Conservation (phyloP, 2,797 vertebrate species). For the Balearica regulorum region DNA sequence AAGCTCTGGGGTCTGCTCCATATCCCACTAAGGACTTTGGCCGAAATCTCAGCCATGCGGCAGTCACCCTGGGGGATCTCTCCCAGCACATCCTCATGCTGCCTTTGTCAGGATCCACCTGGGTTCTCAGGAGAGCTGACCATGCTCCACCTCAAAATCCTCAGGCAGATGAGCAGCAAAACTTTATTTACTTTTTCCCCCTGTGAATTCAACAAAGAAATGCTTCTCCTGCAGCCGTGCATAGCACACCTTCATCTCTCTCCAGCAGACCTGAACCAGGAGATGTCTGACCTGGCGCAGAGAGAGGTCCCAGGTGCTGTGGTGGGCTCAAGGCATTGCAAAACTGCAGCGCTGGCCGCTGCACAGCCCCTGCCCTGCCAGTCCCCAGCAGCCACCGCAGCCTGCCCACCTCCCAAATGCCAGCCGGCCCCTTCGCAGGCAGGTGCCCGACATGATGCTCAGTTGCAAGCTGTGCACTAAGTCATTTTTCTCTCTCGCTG, state of each 20-base stretch:
- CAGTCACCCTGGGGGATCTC: not conserved
- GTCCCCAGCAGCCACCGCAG: not conserved
- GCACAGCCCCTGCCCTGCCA: not conserved
- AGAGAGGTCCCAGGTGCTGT: not conserved
- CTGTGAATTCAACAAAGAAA: not conserved
- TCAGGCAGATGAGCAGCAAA: not conserved
- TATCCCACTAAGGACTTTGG: not conserved
- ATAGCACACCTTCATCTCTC: not conserved
- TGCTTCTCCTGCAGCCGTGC: fast-evolving
- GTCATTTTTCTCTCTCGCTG: not conserved
- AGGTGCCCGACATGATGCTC: fast-evolving
- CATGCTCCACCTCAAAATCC: not conserved
- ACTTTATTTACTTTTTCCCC: not conserved
- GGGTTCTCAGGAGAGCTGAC: not conserved
- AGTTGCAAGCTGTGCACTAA: not conserved
- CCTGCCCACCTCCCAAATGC: not conserved
- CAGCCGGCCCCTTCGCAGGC: not conserved
- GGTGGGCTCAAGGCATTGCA: not conserved
- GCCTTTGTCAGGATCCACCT: not conserved
- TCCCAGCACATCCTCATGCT: not conserved
- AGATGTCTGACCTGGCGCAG: not conserved
- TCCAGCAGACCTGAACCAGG: not conserved
- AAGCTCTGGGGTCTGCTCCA: not conserved
- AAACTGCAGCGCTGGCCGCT: not conserved
- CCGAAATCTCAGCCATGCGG: fast-evolving